Percentiles rank a stretch among this genome's conserved stretches.
These are phyloP conservation scores for Kryptolebias ocellatus DNA, from an alignment of 2,797 vertebrate genomes.

Conservation along the genomic window DNA sequence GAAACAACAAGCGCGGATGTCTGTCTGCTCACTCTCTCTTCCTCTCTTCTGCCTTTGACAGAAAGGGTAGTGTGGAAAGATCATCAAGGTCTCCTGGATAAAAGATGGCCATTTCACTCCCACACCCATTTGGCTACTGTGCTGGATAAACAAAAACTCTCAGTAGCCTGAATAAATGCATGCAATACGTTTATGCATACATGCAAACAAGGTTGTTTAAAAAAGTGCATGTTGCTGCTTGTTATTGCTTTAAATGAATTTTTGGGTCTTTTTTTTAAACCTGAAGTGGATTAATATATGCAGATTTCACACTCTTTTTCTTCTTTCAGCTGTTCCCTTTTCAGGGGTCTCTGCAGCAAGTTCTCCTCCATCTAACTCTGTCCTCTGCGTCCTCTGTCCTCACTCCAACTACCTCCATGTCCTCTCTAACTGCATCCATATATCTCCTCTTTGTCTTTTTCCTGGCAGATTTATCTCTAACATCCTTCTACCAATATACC, in stretches of 20 bases:
- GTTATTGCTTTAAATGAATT: background rate
- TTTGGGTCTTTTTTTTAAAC: background rate
- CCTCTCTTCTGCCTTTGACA: slow-evolving; percentile 19
- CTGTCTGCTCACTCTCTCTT: slow-evolving; percentile 27
- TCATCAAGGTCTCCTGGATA: slow-evolving; percentile 51
- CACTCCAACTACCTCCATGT: no score
- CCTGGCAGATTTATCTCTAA: no score
- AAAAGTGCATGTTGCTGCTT: background rate
- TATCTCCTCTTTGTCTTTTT: no score
- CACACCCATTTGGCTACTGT: slow-evolving; percentile 25
- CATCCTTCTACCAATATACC: no score
- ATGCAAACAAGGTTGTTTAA: background rate
- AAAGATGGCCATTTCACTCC: slow-evolving; percentile 37
- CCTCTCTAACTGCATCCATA: no score
- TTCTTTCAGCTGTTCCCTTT: no score
- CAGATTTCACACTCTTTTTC: background rate
- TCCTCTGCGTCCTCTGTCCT: no score
- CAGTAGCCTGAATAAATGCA: slow-evolving; percentile 20
- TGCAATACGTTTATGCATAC: background rate
- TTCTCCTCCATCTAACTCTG: no score
- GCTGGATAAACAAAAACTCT: slow-evolving; percentile 29
- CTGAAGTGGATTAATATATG: background rate
- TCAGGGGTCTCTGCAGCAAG: no score
- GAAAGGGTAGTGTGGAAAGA: slow-evolving; percentile 35
- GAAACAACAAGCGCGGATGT: slow-evolving; percentile 11